phyloP scores from a whole-genome alignment of 92 coral and sea anemone genomes.

The Phenganax stokvisi region DNA sequence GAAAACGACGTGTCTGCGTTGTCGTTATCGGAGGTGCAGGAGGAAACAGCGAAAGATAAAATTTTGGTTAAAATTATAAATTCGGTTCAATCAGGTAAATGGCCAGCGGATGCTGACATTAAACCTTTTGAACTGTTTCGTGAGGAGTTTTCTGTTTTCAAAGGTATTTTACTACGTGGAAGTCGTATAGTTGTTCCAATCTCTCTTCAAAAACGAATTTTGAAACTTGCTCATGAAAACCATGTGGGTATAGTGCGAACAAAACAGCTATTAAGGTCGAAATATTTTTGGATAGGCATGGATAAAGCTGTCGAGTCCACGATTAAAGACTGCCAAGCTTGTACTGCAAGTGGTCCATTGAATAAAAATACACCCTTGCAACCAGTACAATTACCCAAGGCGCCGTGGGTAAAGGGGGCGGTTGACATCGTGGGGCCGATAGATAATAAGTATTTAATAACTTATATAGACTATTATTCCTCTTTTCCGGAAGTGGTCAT shows the following conservation, averaged over 20 bases:
- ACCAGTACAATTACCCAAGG: constrained; percentile 44
- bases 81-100: no score
- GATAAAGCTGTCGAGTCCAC: constrained; percentile 44
- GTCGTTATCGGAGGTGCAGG: no score
- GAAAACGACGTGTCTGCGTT: no score
- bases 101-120: no score
- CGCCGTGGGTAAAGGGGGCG: constrained; percentile 56
- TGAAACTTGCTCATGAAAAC: constrained; percentile 41
- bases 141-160: no score
- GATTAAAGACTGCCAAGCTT: constrained; percentile 47
- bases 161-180: constrained; percentile 43
- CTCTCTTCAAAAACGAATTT: constrained; percentile 38
- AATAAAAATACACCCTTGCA: constrained; percentile 45
- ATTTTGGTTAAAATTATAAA: no score
- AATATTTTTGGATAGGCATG: constrained; percentile 56
- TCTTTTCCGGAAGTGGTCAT: constrained; percentile 40
- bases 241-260: constrained; percentile 57
- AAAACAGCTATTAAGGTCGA: constrained; percentile 44
- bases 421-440: constrained; percentile 55
- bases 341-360: constrained; percentile 44
- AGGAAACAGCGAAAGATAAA: no score
- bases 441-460: constrained; percentile 42
- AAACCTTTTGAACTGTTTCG: no score
- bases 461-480: constrained; percentile 49
- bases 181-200: constrained; percentile 49